These are phyloP conservation scores for Oscheius sp. DNA, from an alignment of 1,140 invertebrate species.

Conservation along the genomic window DNA sequence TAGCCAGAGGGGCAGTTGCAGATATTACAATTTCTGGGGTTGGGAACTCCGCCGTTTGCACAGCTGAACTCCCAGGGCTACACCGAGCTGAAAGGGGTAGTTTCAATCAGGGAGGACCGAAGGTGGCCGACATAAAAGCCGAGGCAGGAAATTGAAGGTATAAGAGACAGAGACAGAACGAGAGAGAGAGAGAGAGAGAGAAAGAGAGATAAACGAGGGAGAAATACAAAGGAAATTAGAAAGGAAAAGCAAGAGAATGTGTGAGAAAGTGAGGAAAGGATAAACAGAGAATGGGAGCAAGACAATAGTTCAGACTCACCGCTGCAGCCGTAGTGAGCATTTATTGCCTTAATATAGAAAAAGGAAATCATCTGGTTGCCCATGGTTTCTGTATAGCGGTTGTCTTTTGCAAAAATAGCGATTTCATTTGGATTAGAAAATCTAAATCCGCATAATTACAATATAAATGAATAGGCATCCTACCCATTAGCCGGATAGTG, in stretches of 20 bases:
- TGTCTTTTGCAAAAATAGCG: neutral
- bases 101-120: too few relatives aligned
- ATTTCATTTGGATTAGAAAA: too few relatives aligned
- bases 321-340: constrained; percentile 16
- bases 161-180: too few relatives aligned
- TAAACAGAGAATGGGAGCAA: neutral
- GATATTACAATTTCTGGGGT: constrained; percentile 7
- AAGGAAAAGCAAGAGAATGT: too few relatives aligned
- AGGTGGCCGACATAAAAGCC: too few relatives aligned
- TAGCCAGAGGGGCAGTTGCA: constrained; percentile 26
- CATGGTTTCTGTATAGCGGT: constrained; percentile 14
- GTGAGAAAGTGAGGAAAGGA: too few relatives aligned
- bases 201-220: too few relatives aligned
- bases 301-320: neutral
- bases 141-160: too few relatives aligned
- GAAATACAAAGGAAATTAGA: too few relatives aligned
- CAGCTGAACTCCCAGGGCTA: constrained; percentile 2
- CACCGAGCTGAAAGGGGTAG: too few relatives aligned
- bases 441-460: too few relatives aligned
- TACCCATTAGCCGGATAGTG: constrained; percentile 17
- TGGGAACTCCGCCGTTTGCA: constrained; percentile 11
- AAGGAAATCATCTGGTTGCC: constrained; percentile 5
- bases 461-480: neutral
- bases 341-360: constrained; percentile 14
- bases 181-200: too few relatives aligned